These are phyloP conservation scores for Periparus ater DNA, from an alignment of 2,797 vertebrate genomes.

Conservation along the genomic window DNA sequence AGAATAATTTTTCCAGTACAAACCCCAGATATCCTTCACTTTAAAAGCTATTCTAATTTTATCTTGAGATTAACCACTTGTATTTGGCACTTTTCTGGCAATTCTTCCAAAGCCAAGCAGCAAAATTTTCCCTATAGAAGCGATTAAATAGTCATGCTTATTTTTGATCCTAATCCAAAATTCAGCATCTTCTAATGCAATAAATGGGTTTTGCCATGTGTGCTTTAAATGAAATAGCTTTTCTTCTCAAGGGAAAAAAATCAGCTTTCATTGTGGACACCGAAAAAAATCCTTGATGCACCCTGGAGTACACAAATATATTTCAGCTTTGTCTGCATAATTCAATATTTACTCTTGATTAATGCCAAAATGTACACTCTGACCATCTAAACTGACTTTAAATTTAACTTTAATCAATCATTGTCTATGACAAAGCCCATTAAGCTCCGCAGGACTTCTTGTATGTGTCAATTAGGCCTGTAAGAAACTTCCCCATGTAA, in stretches of 20 bases:
- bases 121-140: not conserved
- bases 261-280: not conserved
- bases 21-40: not conserved
- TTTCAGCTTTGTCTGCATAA: not conserved
- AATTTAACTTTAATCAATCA: not conserved
- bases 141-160: not conserved
- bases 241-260: not conserved
- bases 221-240: not conserved
- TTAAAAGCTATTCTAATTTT: conserved; percentile 23
- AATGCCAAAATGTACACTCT: not conserved
- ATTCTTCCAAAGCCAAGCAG: not conserved
- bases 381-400: not conserved
- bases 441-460: not conserved
- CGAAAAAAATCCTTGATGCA: not conserved
- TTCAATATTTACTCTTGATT: not conserved
- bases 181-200: not conserved
- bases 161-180: not conserved
- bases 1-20: not conserved
- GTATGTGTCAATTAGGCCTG: not conserved
- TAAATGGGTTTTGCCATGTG: not conserved
- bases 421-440: not conserved
- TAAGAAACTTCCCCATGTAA: not conserved
- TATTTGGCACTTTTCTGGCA: conserved; percentile 10
- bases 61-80: conserved; percentile 6
- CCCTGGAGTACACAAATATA: not conserved